These are phyloP conservation scores for Psilopsiagon aurifrons DNA, from an alignment of 2,113 vertebrate genomes.

Conservation along the genomic window DNA sequence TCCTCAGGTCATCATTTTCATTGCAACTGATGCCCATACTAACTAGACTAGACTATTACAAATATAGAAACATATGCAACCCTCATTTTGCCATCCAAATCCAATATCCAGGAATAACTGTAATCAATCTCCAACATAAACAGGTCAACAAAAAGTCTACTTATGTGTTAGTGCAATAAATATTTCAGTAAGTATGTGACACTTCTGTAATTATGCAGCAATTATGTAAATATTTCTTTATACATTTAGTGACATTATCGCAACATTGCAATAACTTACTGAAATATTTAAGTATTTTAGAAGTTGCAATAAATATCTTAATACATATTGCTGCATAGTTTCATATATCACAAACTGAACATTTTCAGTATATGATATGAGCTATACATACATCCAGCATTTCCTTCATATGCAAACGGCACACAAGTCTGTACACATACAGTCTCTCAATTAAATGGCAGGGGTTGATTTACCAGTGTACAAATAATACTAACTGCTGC, in stretches of 20 bases:
- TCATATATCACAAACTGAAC: background rate
- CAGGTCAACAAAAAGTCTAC: background rate
- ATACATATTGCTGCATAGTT: background rate
- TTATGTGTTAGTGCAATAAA: background rate
- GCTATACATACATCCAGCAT: background rate
- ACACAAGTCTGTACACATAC: background rate
- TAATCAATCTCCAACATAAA: background rate
- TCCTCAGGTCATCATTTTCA: background rate
- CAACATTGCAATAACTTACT: background rate
- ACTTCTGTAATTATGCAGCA: background rate
- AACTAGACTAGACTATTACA: background rate
- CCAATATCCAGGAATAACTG: background rate
- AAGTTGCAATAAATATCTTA: background rate
- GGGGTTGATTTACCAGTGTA: background rate
- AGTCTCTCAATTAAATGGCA: background rate
- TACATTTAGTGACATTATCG: background rate
- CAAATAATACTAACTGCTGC: background rate
- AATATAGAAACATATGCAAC: background rate
- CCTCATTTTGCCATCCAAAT: background rate
- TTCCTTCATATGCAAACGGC: background rate
- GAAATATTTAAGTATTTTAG: background rate
- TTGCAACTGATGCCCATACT: background rate
- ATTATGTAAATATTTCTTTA: background rate
- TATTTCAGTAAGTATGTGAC: background rate
- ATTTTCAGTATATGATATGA: background rate